Conservation (phyloP, 2,888 invertebrate genomes). For the Camptogramma bilineatum region DNA sequence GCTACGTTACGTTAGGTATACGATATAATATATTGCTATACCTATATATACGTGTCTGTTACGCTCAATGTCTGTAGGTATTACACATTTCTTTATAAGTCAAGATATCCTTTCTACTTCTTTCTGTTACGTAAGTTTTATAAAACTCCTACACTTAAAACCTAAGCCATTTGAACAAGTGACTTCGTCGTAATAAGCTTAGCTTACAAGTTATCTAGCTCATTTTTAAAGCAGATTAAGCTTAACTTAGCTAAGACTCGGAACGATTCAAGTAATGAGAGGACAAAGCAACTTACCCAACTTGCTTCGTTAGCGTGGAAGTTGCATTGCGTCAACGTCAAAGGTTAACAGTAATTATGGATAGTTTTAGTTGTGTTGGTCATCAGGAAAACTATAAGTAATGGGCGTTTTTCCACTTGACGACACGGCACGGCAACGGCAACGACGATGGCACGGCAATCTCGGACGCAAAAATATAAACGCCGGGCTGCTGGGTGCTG, state of each 20-base stretch:
- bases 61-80: no score
- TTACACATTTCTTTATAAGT: neutral
- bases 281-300: constrained; percentile 28
- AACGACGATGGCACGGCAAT: no score
- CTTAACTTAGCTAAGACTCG: constrained; percentile 27
- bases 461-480: no score
- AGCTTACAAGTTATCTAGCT: constrained; percentile 19
- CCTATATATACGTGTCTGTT: no score
- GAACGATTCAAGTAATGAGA: constrained; percentile 22
- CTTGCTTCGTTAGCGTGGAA: constrained; percentile 28
- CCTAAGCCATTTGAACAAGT: constrained; percentile 7
- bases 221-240: constrained; percentile 31
- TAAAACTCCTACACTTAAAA: neutral
- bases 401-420: no score
- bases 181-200: constrained; percentile 10
- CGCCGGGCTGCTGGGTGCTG: no score
- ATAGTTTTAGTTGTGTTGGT: neutral
- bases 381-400: no score
- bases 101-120: neutral
- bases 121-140: neutral
- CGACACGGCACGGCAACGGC: no score
- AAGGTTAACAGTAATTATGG: constrained; percentile 12
- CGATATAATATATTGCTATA: no score
- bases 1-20: no score
- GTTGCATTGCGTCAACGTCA: constrained; percentile 19